These are phyloP conservation scores for Ancistrus triradiatus DNA, from an alignment of 2,113 vertebrate genomes.

Conservation along the genomic window DNA sequence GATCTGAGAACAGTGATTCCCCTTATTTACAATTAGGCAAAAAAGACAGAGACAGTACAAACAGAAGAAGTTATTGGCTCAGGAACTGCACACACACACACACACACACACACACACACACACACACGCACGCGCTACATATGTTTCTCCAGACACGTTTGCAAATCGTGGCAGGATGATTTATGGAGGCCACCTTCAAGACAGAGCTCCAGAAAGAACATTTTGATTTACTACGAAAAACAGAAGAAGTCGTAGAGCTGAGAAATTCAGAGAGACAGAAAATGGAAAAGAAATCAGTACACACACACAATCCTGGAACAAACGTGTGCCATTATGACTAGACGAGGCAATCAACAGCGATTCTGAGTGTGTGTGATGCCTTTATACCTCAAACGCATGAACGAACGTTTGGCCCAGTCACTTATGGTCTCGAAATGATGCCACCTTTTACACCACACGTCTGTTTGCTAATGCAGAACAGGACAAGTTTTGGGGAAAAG, in stretches of 20 bases:
- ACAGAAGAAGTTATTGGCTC: constrained; percentile 6
- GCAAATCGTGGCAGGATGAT: constrained; percentile 9
- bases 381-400: no score
- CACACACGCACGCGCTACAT: constrained; percentile 4
- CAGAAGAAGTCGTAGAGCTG: constrained; percentile 4
- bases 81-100: no score
- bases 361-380: no score
- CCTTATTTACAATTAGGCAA: not conserved
- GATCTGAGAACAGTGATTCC: not conserved
- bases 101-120: constrained; percentile 15
- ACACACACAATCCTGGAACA: no score
- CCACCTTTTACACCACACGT: no score
- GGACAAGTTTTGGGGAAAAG: no score
- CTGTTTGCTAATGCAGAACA: no score
- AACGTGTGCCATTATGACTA: no score
- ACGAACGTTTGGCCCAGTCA: no score
- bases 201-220: constrained; percentile 10
- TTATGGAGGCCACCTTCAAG: constrained; percentile 3
- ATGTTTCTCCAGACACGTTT: not conserved
- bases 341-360: no score
- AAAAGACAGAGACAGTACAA: not conserved
- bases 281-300: not conserved
- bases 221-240: constrained; percentile 29
- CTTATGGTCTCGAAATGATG: no score
- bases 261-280: not conserved